Evolutionary conservation across 2,797 vertebrate genomes (phyloP).

Genomic region (Poeciliopsis infans): DNA sequence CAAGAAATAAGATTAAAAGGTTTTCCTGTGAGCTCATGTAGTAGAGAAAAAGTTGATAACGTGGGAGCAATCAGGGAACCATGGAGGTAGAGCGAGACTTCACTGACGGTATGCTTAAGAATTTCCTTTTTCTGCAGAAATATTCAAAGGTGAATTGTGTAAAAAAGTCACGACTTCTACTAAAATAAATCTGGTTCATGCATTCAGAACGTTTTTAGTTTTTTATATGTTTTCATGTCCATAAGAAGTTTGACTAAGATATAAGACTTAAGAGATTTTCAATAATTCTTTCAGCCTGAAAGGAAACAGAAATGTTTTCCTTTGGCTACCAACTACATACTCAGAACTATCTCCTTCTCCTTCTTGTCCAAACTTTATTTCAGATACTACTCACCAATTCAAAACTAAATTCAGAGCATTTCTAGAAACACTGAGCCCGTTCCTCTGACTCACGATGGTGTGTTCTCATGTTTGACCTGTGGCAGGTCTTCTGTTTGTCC

Average conservation of each 20-base stretch:
- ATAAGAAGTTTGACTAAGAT: not conserved
- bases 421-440: not conserved
- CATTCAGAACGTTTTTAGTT: not conserved
- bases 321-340: not conserved
- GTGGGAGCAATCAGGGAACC: not conserved
- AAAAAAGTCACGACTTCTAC: not conserved
- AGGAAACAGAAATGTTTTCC: slow-evolving; percentile 1
- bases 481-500: slow-evolving; percentile 12
- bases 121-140: not conserved
- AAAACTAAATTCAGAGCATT: not conserved
- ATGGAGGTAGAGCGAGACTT: not conserved
- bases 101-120: not conserved
- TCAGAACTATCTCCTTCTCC: not conserved
- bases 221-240: not conserved
- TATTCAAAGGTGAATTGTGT: not conserved
- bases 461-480: slow-evolving; percentile 10
- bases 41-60: slow-evolving; percentile 8
- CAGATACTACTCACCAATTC: not conserved
- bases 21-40: not conserved
- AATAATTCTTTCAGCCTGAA: not conserved
- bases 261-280: not conserved
- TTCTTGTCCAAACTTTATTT: not conserved
- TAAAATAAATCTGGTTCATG: not conserved
- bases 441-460: slow-evolving; percentile 2
- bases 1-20: not conserved